Evolutionary conservation across 2,888 invertebrate species (phyloP), one percentile per base, ranked within the genome.

Genomic region (Exocentrus adspersus): DNA sequence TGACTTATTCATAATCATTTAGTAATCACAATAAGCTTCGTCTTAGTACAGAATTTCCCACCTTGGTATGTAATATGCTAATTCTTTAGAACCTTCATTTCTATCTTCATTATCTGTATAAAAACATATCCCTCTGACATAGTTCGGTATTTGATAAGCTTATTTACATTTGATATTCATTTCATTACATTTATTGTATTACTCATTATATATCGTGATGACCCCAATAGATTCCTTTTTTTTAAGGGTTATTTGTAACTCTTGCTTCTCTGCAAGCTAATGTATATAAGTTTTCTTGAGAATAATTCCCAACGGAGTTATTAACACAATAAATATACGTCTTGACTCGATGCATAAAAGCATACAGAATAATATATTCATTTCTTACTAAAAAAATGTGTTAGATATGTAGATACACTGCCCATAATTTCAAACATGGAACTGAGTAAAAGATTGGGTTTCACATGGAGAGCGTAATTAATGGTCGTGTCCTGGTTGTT

Each of bases 361-460:
- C 53, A 56, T n/a, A n/a, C n/a, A 52, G 17, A 58, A 62, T 37
- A 54, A 52, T 45, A 21, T 32, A 52, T 51, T 58, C 58, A 56
- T 61, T 56, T 42, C 46, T 48, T 48, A 60, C 50, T 37, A 24
- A 61, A 69, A 66, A 69, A 65, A 46, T 62, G 54, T 53, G 59
- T 52, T 71, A 70, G 67, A 65, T 71, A 72, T 71, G 72, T 70
- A 66, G 60, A 66, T 68, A 67, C 64, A 62, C 65, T 62, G 58
- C 67, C 67, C 65, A 72, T 75, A 75, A 75, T 70, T 69, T 64
- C 71, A 63, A 60, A 60, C 64, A 61, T 62, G 65, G 70, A 62
- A 43, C 65, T 62, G 65, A 64, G 67, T 65, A 66, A 63, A 60
- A 71, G 75, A 75, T 73, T 75, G 67, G 72, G 73, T 74, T 73